These are phyloP conservation scores for Shinisaurus crocodilurus DNA, from an alignment of 2,113 vertebrate genomes.

Conservation along the genomic window DNA sequence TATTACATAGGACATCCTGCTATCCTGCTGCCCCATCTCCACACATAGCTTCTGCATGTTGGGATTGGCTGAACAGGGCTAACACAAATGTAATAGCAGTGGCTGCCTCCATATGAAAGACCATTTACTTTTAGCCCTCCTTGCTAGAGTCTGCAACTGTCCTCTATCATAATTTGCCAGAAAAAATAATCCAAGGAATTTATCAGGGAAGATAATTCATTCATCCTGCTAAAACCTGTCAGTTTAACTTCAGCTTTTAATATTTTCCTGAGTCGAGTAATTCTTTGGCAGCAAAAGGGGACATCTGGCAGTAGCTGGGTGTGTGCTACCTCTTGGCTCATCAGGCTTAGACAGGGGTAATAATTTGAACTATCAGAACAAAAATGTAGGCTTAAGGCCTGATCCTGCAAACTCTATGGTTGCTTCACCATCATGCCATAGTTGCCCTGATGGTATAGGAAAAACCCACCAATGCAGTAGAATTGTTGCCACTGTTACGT, in stretches of 20 bases:
- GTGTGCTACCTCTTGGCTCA: not conserved
- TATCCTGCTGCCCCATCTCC: not conserved
- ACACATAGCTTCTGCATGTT: not conserved
- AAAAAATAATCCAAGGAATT: conserved; percentile 2
- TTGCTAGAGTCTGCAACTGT: not conserved
- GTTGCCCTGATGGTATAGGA: not conserved
- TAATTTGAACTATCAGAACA: not conserved
- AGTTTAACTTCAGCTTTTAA: conserved; percentile 29
- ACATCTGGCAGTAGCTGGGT: not conserved
- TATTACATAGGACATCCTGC: not conserved
- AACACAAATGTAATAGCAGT: not conserved
- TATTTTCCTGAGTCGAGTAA: conserved; percentile 15
- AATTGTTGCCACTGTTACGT: not conserved
- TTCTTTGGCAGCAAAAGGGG: conserved; percentile 11
- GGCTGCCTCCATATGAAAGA: not conserved
- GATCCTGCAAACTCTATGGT: not conserved
- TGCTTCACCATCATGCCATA: not conserved
- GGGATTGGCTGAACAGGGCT: not conserved
- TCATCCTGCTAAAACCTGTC: conserved; percentile 14
- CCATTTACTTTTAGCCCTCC: not conserved
- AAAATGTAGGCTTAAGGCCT: not conserved
- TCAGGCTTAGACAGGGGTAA: not conserved
- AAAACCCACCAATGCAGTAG: not conserved
- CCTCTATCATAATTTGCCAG: conserved; percentile 16
- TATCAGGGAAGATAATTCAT: conserved; percentile 21